Base-by-base conservation (phyloP, 2,797 vertebrate genomes). In the Lerista edwardsae region DNA sequence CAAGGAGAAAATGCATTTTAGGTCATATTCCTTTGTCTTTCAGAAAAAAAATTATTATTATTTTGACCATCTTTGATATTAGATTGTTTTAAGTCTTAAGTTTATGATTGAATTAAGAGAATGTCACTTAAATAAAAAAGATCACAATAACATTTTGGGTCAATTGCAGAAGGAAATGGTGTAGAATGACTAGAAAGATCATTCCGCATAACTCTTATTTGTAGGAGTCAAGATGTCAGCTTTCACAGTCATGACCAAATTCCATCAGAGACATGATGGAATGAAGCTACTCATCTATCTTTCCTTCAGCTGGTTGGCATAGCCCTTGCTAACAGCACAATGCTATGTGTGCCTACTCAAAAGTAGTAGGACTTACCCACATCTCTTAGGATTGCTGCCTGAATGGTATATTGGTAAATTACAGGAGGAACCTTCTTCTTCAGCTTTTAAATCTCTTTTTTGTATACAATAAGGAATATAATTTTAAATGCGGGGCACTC, bases 201-300 rank as follows among this genome's bases (percentile, higher is more conserved):
- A 87, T 12, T 0, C 76, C 86, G 79, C 67, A 91, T 91, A 91
- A 9, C 47, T 93, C 21, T 69, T 69, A 34, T 83, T 91, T 92
- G 71, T 79, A 91, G 61, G 67, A 88, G 74, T 72, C 61, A 77
- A 4, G 83, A 87, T 82, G 86, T 91, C 93, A 90, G 89, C 86
- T 89, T 83, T 92, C 90, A 87, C 31, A 83, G 86, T 71, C 80
- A 36, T 89, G 89, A 90, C 85, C 72, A 79, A 82, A 87, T 89
- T 91, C 88, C 90, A 93, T 62, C 85, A 79, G 2, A 61, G 85
- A 91, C 86, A 87, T 87, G 82, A 86, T 88, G 86, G 89, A 78
- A 87, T 82, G 68, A 82, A 88, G 71, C 67, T 90, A 80, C 29
- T 69, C 68, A 75, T 91, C 87, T 83, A 9, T 51, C n/a, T n/a